Base-by-base conservation (phyloP, 1,140 invertebrate species). In the Musca domestica region DNA sequence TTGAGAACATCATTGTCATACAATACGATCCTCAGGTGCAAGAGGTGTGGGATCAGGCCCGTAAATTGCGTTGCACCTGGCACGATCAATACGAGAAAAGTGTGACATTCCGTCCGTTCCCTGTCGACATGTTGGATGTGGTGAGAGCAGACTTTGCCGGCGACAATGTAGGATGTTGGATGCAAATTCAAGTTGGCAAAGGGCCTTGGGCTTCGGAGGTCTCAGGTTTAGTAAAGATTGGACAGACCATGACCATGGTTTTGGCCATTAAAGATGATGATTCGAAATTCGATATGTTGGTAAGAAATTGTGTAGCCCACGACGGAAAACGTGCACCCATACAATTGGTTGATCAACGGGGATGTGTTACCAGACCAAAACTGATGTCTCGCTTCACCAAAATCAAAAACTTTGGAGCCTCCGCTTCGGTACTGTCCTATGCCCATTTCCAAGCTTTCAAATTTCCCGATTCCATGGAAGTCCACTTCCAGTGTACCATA, bases 191-290 rank as follows among this genome's bases (percentile, higher is more conserved):
- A 84, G 94, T 96, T 6, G 95, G 95, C 17, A 97, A 96, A 80
- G 95, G 95, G 48, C 95, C 95, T 0, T 97, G 95, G 95, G 95
- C 95, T 9, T 94, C 92, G 0, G 95, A 97, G 84, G 95, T 97
- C 0, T 95, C 94, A 0, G 95, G 95, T 0, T 83, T 97, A 23
- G 95, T 97, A 0, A 96, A 96, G 81, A 97, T 96, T 56, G 95
- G 95, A 2, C 95, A 97, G 76, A 96, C 95, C 0, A 96, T 98
- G 95, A 98, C 95, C 5, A 96, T 97, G 95, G 95, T 97, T 1
- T 82, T 96, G 25, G 95, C 95, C 9, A 97, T 98, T 71, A 96
- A 98, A 82, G 95, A 97, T 71, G 94, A 96, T 73, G 95, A 97
- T 72, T 92, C 93, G 52, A 97, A 97, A 80, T 97, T 97, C 79